phyloP scores from a whole-genome alignment of 1,140 invertebrate species.

The Periplaneta americana region DNA sequence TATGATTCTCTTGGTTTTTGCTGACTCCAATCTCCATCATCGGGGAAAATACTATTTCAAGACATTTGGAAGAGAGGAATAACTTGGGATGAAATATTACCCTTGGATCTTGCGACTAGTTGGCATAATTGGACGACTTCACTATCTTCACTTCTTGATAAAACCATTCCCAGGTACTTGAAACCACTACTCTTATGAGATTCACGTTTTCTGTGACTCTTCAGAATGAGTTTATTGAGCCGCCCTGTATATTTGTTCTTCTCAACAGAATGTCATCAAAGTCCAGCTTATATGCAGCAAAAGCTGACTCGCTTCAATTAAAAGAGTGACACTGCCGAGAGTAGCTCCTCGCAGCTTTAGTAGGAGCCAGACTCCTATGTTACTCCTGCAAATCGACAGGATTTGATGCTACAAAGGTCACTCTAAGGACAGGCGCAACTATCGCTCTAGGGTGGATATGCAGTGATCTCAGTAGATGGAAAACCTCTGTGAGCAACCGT shows the following conservation, averaged over 20 bases:
- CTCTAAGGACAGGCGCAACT: neutral
- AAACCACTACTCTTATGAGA: neutral
- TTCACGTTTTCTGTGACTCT: neutral
- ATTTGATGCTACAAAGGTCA: neutral
- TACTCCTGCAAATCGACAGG: neutral
- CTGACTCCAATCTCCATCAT: neutral
- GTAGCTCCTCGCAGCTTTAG: neutral
- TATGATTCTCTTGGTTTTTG: neutral
- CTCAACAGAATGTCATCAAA: no score
- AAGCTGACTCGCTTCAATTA: neutral
- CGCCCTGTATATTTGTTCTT: neutral
- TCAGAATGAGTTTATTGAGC: neutral
- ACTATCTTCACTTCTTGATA: neutral
- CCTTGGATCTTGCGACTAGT: neutral
- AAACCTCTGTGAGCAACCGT: neutral
- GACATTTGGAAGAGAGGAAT: slow-evolving; percentile 1
- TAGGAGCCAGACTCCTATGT: neutral
- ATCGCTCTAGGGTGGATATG: neutral
- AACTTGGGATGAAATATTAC: neutral
- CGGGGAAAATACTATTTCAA: neutral
- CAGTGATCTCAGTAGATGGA: neutral
- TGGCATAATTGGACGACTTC: neutral
- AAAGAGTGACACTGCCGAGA: neutral
- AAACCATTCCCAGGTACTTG: neutral
- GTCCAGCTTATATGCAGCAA: neutral